These are phyloP conservation scores for Papilio helenus DNA, from an alignment of 1,140 invertebrate genomes.

Conservation along the genomic window DNA sequence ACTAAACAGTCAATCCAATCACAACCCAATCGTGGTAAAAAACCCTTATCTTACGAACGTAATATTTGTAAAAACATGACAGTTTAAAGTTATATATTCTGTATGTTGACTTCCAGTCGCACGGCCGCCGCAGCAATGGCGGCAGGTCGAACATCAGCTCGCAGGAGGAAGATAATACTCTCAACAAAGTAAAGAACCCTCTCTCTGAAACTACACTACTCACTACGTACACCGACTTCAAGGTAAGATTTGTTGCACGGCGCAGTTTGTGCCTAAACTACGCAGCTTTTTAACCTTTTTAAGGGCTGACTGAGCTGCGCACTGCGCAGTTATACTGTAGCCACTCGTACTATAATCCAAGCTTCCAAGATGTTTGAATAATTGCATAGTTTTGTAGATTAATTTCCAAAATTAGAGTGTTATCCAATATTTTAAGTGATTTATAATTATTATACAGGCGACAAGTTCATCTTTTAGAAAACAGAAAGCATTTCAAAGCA, in stretches of 20 bases:
- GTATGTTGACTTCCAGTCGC: constrained; percentile 50
- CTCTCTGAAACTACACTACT: constrained; percentile 70
- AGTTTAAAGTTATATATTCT: too few species aligned
- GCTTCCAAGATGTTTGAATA: not conserved
- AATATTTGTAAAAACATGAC: too few species aligned
- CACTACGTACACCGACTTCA: constrained; percentile 72
- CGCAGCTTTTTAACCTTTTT: too few species aligned
- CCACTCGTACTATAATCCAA: too few species aligned
- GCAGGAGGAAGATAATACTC: constrained; percentile 40
- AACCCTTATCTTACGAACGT: too few species aligned
- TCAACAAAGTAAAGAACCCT: constrained; percentile 53
- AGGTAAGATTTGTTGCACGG: constrained; percentile 50
- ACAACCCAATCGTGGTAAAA: too few species aligned
- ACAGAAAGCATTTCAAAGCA: not conserved
- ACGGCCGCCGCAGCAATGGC: constrained; percentile 61
- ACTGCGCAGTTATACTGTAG: too few species aligned
- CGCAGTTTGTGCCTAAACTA: too few species aligned
- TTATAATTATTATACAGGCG: not conserved
- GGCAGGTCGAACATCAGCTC: constrained; percentile 48
- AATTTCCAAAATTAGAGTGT: not conserved
- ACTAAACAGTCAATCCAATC: too few species aligned
- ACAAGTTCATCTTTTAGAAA: not conserved
- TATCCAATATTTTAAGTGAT: not conserved
- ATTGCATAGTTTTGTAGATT: not conserved
- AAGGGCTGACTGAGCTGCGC: too few species aligned